Evolutionary conservation across 1,140 invertebrate genomes (phyloP).

Genomic region (Lanistes nyassanus): DNA sequence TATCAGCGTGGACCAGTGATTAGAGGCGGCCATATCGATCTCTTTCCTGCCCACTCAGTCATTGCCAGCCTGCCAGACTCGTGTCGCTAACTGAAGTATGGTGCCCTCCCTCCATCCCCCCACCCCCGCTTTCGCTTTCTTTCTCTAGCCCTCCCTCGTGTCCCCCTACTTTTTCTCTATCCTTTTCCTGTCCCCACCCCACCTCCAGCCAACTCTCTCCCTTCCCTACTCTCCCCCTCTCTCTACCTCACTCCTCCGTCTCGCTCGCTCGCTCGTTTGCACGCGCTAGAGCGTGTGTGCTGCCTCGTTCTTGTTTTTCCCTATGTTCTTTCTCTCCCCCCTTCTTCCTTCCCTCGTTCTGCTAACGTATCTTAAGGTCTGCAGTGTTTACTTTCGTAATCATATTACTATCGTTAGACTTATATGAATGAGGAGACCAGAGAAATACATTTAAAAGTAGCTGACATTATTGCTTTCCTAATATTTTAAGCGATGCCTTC

Average conservation of each 20-base stretch:
- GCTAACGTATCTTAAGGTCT: neutral
- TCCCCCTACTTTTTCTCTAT: neutral
- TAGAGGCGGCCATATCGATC: constrained; percentile 20
- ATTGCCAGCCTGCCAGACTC: constrained; percentile 1
- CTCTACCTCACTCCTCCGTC: neutral
- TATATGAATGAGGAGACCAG: too few relatives aligned
- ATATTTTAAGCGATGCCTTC: too few relatives aligned
- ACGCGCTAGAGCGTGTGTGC: too few relatives aligned
- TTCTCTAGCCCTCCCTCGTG: neutral
- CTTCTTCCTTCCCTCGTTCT: neutral
- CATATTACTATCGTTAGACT: too few relatives aligned
- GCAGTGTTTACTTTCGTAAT: neutral
- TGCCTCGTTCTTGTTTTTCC: neutral
- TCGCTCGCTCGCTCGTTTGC: too few relatives aligned
- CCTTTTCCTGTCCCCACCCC: neutral
- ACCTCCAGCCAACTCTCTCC: neutral
- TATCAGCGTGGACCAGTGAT: constrained; percentile 21
- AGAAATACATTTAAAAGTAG: too few relatives aligned
- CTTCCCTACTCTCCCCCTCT: neutral
- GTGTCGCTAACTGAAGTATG: constrained; percentile 8
- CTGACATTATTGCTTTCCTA: too few relatives aligned
- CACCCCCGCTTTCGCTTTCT: neutral
- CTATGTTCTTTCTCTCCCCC: neutral
- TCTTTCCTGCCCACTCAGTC: constrained; percentile 12
- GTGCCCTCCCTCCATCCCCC: neutral